Evolutionary conservation across 2,113 vertebrate genomes (phyloP).

Genomic region (Dromaius novaehollandiae): DNA sequence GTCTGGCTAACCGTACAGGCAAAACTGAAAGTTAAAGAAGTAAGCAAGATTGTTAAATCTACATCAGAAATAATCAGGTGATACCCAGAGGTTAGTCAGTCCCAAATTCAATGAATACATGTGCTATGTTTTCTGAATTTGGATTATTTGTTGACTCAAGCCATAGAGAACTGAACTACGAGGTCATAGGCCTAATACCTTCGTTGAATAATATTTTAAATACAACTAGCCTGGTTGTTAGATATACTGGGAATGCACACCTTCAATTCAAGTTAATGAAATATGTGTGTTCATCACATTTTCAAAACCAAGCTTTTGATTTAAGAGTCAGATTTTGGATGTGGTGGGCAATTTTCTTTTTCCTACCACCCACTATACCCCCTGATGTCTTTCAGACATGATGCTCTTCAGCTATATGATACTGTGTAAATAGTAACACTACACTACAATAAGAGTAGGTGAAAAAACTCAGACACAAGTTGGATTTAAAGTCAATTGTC

Average conservation of each 20-base stretch:
- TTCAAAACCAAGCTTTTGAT: not conserved
- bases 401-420: not conserved
- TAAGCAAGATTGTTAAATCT: not conserved
- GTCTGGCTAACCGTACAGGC: not conserved
- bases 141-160: not conserved
- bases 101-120: not conserved
- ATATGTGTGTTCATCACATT: not conserved
- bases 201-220: not conserved
- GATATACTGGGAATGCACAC: not conserved
- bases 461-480: not conserved
- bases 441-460: not conserved
- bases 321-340: not conserved
- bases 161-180: not conserved
- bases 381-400: not conserved
- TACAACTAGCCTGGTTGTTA: not conserved
- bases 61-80: not conserved
- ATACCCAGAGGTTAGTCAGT: not conserved
- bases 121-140: not conserved
- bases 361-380: not conserved
- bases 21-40: not conserved
- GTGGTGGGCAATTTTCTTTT: not conserved
- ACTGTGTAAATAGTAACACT: not conserved
- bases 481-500: not conserved
- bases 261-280: not conserved
- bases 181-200: not conserved